A percentile compares a stretch with the other conserved stretches of the same genome.
Evolutionary conservation across 1,140 invertebrate genomes (phyloP).

Genomic region (Rhyzopertha dominica): DNA sequence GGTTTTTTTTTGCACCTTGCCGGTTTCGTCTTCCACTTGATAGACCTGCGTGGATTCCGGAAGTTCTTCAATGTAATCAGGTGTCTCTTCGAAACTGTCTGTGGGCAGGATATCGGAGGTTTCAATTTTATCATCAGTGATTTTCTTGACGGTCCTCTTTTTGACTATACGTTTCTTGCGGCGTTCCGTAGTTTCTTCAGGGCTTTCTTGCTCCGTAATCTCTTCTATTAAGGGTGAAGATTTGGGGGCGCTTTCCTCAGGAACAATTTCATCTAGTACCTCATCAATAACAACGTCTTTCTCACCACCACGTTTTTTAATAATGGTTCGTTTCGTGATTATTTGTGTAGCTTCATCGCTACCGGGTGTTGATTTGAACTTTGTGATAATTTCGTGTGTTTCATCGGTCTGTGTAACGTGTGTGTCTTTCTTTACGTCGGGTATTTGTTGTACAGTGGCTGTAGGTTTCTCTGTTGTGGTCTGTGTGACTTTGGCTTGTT

Average conservation of each 20-base stretch:
- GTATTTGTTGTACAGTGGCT: conserved; percentile 29
- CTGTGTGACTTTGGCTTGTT: conserved; percentile 41
- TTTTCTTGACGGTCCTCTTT: too few relatives aligned
- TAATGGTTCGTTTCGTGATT: conserved; percentile 51
- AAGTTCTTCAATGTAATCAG: conserved; percentile 20
- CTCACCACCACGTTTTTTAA: conserved; percentile 46
- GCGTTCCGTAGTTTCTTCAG: conserved; percentile 1
- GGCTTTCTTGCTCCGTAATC: conserved; percentile 12
- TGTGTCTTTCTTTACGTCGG: conserved; percentile 30
- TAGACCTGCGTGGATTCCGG: too few relatives aligned
- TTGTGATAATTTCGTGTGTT: conserved; percentile 53
- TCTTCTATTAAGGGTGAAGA: conserved; percentile 17
- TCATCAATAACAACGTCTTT: conserved; percentile 42
- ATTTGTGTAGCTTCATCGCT: conserved; percentile 48
- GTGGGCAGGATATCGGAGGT: too few relatives aligned
- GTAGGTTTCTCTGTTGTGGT: conserved; percentile 26
- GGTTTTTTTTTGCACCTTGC: conserved; percentile 32
- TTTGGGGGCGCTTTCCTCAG: conserved; percentile 22
- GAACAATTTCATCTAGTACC: conserved; percentile 42
- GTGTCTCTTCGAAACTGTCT: conserved; percentile 11
- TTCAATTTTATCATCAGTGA: too few relatives aligned
- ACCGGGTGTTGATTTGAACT: conserved; percentile 49
- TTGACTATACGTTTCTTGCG: conserved; percentile 31
- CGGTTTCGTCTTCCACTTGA: conserved; percentile 30
- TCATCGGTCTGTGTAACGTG: conserved; percentile 46